Percentiles rank a stretch among this genome's conserved stretches.
Conservation (phyloP, 2,888 invertebrate genomes). For the Scaptomyza flava region DNA sequence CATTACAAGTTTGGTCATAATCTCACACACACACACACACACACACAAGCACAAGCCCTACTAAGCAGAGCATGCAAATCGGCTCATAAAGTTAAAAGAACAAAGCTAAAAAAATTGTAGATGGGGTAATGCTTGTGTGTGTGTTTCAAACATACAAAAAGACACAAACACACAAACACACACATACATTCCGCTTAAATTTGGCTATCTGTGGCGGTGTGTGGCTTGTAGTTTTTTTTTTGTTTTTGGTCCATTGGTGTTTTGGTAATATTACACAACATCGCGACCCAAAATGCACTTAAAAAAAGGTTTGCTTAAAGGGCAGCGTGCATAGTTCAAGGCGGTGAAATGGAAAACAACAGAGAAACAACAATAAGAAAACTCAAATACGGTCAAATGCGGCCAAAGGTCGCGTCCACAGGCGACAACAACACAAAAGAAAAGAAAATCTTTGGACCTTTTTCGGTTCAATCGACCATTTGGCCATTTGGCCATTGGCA, state of each 20-base stretch:
- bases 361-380: neutral
- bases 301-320: slow-evolving; percentile 35
- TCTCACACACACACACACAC: neutral
- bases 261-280: slow-evolving; percentile 38
- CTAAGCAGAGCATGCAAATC: slow-evolving; percentile 9
- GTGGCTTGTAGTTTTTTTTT: too few relatives aligned
- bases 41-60: neutral
- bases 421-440: slow-evolving; percentile 10
- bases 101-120: neutral
- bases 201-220: neutral
- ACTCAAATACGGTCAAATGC: slow-evolving; percentile 28
- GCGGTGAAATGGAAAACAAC: slow-evolving; percentile 55
- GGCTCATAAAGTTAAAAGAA: slow-evolving; percentile 34
- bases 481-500: slow-evolving; percentile 20
- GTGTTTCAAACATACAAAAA: neutral
- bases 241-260: slow-evolving; percentile 29
- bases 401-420: slow-evolving; percentile 51
- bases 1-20: neutral
- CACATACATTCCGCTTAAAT: neutral
- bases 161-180: neutral
- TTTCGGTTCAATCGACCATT: slow-evolving; percentile 7
- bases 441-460: slow-evolving; percentile 16
- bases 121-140: neutral
- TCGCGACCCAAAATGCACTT: slow-evolving; percentile 14
- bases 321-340: slow-evolving; percentile 59